These are phyloP conservation scores for Cataglyphis albicans DNA, from an alignment of 2,888 invertebrate species.

Conservation along the genomic window DNA sequence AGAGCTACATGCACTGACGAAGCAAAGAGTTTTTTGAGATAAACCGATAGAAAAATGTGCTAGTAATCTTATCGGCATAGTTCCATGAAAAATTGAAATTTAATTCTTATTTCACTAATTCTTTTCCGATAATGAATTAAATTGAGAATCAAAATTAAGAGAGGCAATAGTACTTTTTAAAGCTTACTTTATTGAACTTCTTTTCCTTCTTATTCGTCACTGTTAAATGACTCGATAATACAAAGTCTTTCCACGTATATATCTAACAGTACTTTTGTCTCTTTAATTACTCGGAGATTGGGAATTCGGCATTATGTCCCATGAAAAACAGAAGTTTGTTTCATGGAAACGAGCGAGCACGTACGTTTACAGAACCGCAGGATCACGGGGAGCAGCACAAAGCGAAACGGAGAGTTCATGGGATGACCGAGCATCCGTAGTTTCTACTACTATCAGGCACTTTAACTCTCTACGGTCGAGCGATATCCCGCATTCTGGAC, in stretches of 20 bases:
- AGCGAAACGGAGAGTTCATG: constrained; percentile 15
- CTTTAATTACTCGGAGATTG: neutral
- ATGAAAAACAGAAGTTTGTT: constrained; percentile 29
- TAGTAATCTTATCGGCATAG: constrained; percentile 8
- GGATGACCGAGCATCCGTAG: constrained; percentile 23
- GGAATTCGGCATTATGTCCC: neutral
- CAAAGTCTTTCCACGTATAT: neutral
- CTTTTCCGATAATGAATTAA: neutral
- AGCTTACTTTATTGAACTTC: neutral
- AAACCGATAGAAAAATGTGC: constrained; percentile 23
- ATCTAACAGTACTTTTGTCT: neutral
- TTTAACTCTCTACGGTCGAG: constrained; percentile 61
- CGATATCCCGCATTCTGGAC: constrained; percentile 60
- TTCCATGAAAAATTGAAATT: neutral
- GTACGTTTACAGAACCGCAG: constrained; percentile 20
- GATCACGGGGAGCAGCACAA: neutral
- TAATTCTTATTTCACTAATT: neutral
- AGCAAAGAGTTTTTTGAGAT: constrained; percentile 11
- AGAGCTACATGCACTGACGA: constrained; percentile 4
- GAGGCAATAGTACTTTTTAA: neutral
- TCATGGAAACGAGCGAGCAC: constrained; percentile 2
- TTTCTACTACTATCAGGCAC: constrained; percentile 46
- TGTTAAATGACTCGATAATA: neutral
- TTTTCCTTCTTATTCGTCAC: neutral
- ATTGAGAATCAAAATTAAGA: neutral